A percentile compares a stretch with the other conserved stretches of the same genome.
Conservation (phyloP, 1,140 invertebrate species). For the Musca vetustissima region DNA sequence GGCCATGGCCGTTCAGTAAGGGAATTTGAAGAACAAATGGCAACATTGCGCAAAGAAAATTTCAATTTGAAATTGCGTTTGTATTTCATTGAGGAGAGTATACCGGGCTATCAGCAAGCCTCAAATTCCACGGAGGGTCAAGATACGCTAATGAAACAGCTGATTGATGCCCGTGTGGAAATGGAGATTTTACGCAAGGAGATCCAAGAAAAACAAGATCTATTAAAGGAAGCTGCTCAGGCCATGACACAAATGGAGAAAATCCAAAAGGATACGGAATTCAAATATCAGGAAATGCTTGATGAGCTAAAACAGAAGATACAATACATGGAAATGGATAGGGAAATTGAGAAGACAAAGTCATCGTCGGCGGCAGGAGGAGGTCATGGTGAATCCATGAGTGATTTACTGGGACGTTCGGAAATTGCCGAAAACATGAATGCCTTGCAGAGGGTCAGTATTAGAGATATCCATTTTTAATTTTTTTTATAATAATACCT, state of each 20-base stretch:
- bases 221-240: constrained; percentile 79
- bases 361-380: not conserved
- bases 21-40: constrained; percentile 86
- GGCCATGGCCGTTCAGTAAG: constrained; percentile 73
- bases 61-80: constrained; percentile 88
- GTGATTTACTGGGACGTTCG: constrained; percentile 26
- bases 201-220: constrained; percentile 76
- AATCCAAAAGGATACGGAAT: constrained; percentile 54
- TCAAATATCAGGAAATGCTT: constrained; percentile 40
- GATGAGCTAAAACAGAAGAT: constrained; percentile 48
- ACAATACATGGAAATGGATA: constrained; percentile 36
- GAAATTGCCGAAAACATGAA: constrained; percentile 28
- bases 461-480: not conserved
- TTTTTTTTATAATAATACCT: not conserved
- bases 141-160: constrained; percentile 61
- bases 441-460: constrained; percentile 31
- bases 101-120: constrained; percentile 33
- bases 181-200: constrained; percentile 77
- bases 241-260: constrained; percentile 74
- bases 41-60: constrained; percentile 83
- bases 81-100: constrained; percentile 82
- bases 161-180: constrained; percentile 79
- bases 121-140: constrained; percentile 27
- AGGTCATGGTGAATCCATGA: constrained; percentile 3
- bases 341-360: constrained; percentile 25